Conservation (phyloP, 2,113 vertebrate genomes). For the Oophaga pumilio region DNA sequence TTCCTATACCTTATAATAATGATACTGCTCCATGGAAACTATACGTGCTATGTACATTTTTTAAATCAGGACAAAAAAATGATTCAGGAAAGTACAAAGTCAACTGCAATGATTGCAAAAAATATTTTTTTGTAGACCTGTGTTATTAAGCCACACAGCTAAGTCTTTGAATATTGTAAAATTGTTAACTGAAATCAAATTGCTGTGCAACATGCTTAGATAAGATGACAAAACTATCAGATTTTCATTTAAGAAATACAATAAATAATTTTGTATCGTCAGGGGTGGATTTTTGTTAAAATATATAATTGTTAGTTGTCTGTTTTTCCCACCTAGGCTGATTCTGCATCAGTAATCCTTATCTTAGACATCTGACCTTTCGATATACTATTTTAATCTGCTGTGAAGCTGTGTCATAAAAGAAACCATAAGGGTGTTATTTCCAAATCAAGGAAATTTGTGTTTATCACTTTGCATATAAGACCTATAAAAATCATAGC, state of each 20-base stretch:
- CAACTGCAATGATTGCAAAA: too few species aligned
- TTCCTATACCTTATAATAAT: too few species aligned
- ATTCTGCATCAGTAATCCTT: background rate
- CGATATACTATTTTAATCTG: background rate
- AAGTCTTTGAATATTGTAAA: too few species aligned
- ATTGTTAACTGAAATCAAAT: too few species aligned
- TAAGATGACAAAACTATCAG: background rate
- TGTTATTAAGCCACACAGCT: too few species aligned
- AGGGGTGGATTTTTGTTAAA: background rate
- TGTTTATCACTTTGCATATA: background rate
- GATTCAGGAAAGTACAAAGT: too few species aligned
- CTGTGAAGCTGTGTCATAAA: background rate
- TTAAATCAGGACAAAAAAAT: too few species aligned
- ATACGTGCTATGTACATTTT: too few species aligned
- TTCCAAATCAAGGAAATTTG: background rate
- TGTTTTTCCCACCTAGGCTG: background rate
- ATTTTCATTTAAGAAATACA: background rate
- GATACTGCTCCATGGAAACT: too few species aligned
- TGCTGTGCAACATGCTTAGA: background rate
- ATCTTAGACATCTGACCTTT: slow-evolving; percentile 14
- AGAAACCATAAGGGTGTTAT: background rate
- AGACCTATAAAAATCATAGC: background rate
- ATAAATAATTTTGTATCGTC: background rate
- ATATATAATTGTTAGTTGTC: background rate
- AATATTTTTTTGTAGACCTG: too few species aligned